phyloP scores from a whole-genome alignment of 2,113 vertebrate species.

The Butorides virescens region DNA sequence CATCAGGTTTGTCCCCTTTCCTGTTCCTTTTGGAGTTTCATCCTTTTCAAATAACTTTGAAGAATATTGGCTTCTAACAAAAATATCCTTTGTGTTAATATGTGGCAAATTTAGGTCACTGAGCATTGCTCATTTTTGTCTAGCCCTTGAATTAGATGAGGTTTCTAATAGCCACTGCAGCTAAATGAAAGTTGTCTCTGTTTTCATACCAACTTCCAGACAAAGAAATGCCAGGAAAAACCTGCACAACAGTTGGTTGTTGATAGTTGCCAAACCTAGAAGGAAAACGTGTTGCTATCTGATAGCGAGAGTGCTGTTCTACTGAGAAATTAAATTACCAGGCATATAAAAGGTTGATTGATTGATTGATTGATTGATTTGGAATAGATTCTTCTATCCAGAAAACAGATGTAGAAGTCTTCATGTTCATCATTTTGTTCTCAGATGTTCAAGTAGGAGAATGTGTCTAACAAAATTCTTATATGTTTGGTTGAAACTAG shows the following conservation, averaged over 20 bases:
- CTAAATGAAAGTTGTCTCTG: constrained; percentile 47
- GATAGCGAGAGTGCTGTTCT: background rate
- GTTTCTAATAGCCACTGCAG: constrained; percentile 19
- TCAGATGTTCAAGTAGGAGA: background rate
- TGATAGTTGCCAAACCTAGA: background rate
- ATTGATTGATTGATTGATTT: background rate
- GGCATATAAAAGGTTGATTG: background rate
- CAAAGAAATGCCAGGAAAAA: background rate
- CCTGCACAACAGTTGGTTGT: background rate
- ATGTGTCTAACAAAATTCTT: background rate
- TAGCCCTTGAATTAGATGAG: constrained; percentile 34
- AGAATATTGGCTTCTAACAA: constrained; percentile 26
- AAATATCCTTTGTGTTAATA: constrained; percentile 42
- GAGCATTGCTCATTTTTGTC: constrained; percentile 41
- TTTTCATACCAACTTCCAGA: background rate
- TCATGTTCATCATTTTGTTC: background rate
- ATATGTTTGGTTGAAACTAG: background rate
- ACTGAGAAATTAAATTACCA: background rate
- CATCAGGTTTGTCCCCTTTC: background rate
- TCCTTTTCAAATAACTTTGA: constrained; percentile 27
- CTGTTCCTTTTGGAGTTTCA: background rate
- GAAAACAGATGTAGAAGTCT: background rate
- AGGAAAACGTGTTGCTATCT: background rate
- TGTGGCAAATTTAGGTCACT: constrained; percentile 51
- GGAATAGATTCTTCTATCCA: background rate